phyloP scores from a whole-genome alignment of 2,888 invertebrate genomes.

The Ophion obscuratus region DNA sequence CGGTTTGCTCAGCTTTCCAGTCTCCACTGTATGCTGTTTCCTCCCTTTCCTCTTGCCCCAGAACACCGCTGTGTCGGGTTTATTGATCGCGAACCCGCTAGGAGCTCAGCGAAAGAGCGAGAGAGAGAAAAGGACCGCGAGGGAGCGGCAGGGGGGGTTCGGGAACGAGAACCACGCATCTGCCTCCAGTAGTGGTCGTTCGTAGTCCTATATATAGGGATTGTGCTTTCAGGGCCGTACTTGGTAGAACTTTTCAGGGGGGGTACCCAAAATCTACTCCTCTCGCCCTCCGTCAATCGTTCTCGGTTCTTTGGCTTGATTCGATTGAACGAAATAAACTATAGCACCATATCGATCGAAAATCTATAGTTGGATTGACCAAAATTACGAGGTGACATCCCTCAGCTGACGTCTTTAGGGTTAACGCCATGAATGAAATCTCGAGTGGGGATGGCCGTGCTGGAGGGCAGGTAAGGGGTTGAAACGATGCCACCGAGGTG shows the following conservation, averaged over 20 bases:
- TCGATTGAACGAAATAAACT: background rate
- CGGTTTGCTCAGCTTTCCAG: constrained; percentile 54
- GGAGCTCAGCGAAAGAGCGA: constrained; percentile 47
- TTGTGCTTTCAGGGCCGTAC: constrained; percentile 62
- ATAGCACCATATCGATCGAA: background rate
- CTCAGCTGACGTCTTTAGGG: background rate
- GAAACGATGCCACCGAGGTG: constrained; percentile 34
- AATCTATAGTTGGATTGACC: background rate
- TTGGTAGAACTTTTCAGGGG: constrained; percentile 41
- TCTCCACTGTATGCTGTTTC: constrained; percentile 52
- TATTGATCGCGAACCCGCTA: constrained; percentile 77
- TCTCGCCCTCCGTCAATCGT: background rate
- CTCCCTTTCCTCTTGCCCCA: constrained; percentile 59
- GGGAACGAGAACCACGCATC: constrained; percentile 66
- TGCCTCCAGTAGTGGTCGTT: constrained; percentile 67
- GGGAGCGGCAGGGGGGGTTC: constrained; percentile 6
- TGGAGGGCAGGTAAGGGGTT: constrained; percentile 44
- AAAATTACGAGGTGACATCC: background rate
- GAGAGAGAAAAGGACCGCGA: constrained; percentile 38
- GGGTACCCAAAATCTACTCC: background rate
- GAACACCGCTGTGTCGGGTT: constrained; percentile 72
- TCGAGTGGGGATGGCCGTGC: constrained; percentile 13
- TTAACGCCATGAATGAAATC: constrained; percentile 31
- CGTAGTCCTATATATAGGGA: constrained; percentile 29
- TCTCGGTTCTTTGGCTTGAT: background rate